phyloP scores from a whole-genome alignment of 2,113 vertebrate genomes.

The Trichechus manatus region DNA sequence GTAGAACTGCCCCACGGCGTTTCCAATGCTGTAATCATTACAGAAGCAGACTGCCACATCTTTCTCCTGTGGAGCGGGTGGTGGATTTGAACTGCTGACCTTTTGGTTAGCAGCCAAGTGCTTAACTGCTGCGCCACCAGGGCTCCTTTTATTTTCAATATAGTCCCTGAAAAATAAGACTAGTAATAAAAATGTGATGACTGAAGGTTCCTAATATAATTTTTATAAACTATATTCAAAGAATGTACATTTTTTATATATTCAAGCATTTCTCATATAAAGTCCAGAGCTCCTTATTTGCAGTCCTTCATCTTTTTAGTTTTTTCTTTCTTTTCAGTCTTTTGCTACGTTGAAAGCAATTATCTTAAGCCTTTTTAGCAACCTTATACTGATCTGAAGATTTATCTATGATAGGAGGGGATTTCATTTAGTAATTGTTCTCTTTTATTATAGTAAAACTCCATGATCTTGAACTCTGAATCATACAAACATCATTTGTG shows the following conservation, averaged over 20 bases:
- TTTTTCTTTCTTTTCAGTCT: constrained; percentile 31
- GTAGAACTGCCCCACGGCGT: too few species aligned
- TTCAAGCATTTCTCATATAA: constrained; percentile 58
- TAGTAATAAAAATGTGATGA: constrained; percentile 84
- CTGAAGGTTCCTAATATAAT: constrained; percentile 85
- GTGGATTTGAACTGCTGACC: too few species aligned
- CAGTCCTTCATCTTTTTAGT: constrained; percentile 21
- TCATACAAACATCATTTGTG: neutral
- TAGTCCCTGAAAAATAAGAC: constrained; percentile 81
- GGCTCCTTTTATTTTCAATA: too few species aligned
- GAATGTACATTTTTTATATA: constrained; percentile 76
- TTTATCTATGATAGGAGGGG: neutral
- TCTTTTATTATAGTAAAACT: neutral
- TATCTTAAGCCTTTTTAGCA: neutral
- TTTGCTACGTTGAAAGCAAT: neutral
- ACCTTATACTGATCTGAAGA: constrained; percentile 73
- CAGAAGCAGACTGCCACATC: too few species aligned
- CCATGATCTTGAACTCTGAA: neutral
- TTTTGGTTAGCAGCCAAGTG: too few species aligned
- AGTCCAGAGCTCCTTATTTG: constrained; percentile 70
- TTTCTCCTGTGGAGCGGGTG: too few species aligned
- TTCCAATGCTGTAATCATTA: too few species aligned
- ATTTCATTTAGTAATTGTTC: neutral
- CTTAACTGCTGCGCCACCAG: too few species aligned
- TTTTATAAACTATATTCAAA: constrained; percentile 71